Conservation (phyloP, 2,113 vertebrate genomes). For the Pluvialis apricaria region DNA sequence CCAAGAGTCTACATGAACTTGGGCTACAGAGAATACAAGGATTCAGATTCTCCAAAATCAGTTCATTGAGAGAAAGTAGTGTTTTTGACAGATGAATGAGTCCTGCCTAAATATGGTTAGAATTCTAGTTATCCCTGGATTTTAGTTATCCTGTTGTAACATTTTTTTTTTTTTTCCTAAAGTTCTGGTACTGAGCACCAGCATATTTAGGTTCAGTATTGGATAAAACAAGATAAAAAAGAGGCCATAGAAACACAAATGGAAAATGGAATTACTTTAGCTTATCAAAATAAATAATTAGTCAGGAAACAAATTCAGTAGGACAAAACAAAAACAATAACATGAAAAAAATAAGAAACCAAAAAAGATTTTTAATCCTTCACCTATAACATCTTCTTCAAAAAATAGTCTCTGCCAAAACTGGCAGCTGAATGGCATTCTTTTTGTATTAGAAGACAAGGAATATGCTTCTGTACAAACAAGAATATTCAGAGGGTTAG, state of each 20-base stretch:
- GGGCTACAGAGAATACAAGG: not conserved
- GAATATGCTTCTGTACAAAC: not conserved
- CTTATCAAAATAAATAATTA: not conserved
- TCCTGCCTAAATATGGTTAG: not conserved
- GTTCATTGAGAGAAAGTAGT: not conserved
- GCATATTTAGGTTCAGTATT: not conserved
- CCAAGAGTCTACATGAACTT: not conserved
- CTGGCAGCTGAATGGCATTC: not conserved
- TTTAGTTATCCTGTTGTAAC: not conserved
- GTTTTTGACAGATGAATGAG: not conserved
- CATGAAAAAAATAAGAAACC: not conserved
- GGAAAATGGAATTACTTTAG: not conserved
- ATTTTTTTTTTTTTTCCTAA: not conserved
- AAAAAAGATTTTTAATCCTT: not conserved
- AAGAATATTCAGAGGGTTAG: not conserved
- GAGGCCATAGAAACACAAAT: not conserved
- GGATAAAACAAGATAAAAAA: not conserved
- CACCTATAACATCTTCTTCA: not conserved
- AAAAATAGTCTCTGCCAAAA: not conserved
- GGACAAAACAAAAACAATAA: not conserved
- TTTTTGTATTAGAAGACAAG: not conserved
- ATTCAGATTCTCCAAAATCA: not conserved
- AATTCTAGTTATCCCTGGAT: not conserved
- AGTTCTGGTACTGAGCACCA: not conserved
- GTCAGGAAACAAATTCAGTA: not conserved